Percentiles rank a stretch among this genome's conserved stretches.
Evolutionary conservation across 2,113 vertebrate species (phyloP).

Genomic region (Clarias batrachus): DNA sequence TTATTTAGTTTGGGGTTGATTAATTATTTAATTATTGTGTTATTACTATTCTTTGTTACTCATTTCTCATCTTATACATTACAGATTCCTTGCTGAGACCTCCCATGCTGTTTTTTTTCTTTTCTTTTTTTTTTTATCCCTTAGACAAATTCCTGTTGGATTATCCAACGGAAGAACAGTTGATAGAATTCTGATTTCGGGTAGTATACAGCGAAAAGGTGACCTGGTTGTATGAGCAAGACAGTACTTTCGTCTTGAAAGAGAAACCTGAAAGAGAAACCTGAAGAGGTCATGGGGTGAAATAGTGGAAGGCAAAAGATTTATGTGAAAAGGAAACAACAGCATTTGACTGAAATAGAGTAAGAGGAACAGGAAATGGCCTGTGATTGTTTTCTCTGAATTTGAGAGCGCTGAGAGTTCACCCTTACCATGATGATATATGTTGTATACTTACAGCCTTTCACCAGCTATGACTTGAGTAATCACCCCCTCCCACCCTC

Average conservation of each 20-base stretch:
- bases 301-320: constrained; percentile 19
- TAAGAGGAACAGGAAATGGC: constrained; percentile 51
- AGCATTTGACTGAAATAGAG: constrained; percentile 40
- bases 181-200: not conserved
- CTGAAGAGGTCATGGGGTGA: not conserved
- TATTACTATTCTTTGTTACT: not conserved
- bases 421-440: constrained; percentile 31
- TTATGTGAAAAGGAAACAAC: constrained; percentile 13
- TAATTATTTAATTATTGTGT: not conserved
- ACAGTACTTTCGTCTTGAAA: constrained; percentile 30
- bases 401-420: constrained; percentile 39
- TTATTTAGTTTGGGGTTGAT: too few relatives aligned
- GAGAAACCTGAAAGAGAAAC: not conserved
- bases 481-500: constrained; percentile 32
- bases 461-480: constrained; percentile 30
- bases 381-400: constrained; percentile 32
- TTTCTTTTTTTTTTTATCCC: constrained; percentile 25
- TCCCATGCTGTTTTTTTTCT: not conserved
- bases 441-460: constrained; percentile 16
- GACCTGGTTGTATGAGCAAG: not conserved
- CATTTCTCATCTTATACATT: not conserved
- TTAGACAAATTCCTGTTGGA: constrained; percentile 62
- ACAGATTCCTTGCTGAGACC: not conserved
- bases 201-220: not conserved
- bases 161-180: constrained; percentile 53